These are phyloP conservation scores for Neomonachus schauinslandi DNA, from an alignment of 2,113 vertebrate genomes.

Conservation along the genomic window DNA sequence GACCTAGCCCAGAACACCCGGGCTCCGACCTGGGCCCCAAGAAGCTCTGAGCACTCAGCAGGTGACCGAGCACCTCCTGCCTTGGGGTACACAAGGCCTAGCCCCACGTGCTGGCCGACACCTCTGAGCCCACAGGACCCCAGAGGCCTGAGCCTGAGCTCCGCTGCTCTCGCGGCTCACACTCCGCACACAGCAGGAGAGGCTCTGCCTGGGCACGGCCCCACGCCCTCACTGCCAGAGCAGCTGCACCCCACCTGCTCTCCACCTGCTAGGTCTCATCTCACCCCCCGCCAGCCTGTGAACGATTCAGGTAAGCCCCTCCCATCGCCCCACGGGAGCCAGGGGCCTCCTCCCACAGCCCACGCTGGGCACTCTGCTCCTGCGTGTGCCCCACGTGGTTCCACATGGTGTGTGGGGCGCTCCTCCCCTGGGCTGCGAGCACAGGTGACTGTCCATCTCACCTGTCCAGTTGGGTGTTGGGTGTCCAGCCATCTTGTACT, in stretches of 20 bases:
- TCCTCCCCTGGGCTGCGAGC: neutral
- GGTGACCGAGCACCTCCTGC: fast-evolving
- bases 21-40: neutral
- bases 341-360: neutral
- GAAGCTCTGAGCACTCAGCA: fast-evolving
- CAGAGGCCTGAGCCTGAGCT: neutral
- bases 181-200: neutral
- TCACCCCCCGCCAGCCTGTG: neutral
- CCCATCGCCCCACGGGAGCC: no score
- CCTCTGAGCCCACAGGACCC: neutral
- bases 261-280: neutral
- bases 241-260: neutral
- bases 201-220: neutral
- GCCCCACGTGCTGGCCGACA: neutral
- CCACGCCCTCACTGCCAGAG: fast-evolving
- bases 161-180: fast-evolving
- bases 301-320: neutral
- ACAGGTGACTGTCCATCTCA: neutral
- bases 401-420: fast-evolving
- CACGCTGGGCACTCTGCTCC: neutral
- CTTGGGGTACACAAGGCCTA: fast-evolving
- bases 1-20: neutral
- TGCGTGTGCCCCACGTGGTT: fast-evolving
- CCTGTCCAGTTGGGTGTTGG: neutral
- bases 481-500: fast-evolving